phyloP scores from a whole-genome alignment of 1,140 invertebrate genomes.

The Ceratina japonica region DNA sequence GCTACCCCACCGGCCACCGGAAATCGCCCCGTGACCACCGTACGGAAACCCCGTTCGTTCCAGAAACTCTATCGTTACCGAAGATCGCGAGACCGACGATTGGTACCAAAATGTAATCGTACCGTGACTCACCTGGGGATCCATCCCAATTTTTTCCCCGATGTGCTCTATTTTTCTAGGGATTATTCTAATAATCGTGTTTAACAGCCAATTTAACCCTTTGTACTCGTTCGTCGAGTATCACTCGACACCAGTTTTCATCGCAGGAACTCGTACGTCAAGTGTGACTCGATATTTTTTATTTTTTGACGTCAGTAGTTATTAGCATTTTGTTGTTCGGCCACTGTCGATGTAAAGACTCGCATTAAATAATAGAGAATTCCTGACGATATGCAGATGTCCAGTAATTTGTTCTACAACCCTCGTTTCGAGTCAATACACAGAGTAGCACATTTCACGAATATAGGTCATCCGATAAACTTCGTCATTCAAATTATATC shows the following conservation, averaged over 20 bases:
- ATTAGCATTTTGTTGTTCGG: neutral
- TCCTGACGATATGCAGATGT: neutral
- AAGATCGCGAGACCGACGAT: too few relatives aligned
- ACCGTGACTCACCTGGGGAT: too few relatives aligned
- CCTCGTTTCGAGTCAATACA: neutral
- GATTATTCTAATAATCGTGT: too few relatives aligned
- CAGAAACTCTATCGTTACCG: neutral
- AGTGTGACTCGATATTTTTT: too few relatives aligned
- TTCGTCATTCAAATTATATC: too few relatives aligned
- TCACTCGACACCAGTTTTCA: too few relatives aligned
- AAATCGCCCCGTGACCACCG: neutral
- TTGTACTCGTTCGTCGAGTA: too few relatives aligned
- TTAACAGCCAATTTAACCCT: too few relatives aligned
- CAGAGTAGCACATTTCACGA: neutral
- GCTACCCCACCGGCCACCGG: neutral
- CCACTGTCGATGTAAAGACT: neutral
- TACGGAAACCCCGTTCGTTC: neutral
- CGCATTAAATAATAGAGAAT: neutral
- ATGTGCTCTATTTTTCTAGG: too few relatives aligned
- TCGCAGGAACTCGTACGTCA: too few relatives aligned
- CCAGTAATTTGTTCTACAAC: neutral
- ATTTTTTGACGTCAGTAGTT: neutral
- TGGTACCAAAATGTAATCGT: too few relatives aligned
- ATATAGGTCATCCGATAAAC: slow-evolving; percentile 5
- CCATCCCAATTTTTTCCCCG: too few relatives aligned